Percentiles rank a stretch among this genome's conserved stretches.
phyloP scores from a whole-genome alignment of 2,797 vertebrate species.

The Epinephelus coioides region DNA sequence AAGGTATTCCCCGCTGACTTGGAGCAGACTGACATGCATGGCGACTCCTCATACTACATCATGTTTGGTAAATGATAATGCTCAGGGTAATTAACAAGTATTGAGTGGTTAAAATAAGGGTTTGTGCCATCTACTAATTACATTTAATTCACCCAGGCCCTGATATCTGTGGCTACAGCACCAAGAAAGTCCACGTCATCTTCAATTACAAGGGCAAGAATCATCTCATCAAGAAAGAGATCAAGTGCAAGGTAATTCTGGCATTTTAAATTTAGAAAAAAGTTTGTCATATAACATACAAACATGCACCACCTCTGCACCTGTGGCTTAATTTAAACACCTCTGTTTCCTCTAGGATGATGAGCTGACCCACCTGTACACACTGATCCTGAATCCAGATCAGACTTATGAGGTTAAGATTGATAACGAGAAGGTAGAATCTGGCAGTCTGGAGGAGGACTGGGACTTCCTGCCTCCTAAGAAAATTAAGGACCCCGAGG shows the following conservation, averaged over 20 bases:
- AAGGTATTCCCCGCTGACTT: constrained; percentile 92
- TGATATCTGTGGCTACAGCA: constrained; percentile 96
- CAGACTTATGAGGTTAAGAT: constrained; percentile 98
- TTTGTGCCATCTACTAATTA: background rate
- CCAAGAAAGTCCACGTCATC: constrained; percentile 98
- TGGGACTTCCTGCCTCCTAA: constrained; percentile 95
- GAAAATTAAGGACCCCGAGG: constrained; percentile 94
- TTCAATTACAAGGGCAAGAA: constrained; percentile 97
- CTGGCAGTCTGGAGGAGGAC: constrained; percentile 93
- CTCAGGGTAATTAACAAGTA: background rate
- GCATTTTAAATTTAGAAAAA: background rate
- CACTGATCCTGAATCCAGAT: constrained; percentile 93
- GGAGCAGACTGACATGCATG: constrained; percentile 92
- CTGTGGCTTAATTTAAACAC: background rate
- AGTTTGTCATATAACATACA: background rate
- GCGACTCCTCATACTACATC: constrained; percentile 95
- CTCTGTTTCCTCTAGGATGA: constrained; percentile 87
- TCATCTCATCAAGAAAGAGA: constrained; percentile 95
- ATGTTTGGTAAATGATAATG: constrained; percentile 92
- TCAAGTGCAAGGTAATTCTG: constrained; percentile 92
- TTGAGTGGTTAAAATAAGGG: background rate
- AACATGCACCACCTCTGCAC: background rate
- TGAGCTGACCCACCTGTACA: constrained; percentile 94
- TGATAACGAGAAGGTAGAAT: constrained; percentile 94
- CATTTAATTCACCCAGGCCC: constrained; percentile 85